These are phyloP conservation scores for Clunio marinus DNA, from an alignment of 2,888 invertebrate species.

Conservation along the genomic window DNA sequence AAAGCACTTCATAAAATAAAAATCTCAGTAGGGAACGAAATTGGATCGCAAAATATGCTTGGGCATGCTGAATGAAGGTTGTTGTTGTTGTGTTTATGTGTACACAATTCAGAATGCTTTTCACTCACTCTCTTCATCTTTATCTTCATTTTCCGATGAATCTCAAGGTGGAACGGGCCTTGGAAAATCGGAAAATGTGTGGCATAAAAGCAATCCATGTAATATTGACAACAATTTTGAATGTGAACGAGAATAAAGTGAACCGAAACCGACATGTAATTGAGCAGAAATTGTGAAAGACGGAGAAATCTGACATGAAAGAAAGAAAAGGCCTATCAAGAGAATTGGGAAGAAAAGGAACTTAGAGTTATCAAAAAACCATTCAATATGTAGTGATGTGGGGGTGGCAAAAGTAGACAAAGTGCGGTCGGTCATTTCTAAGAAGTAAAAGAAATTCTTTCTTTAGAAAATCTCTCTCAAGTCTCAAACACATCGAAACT, in stretches of 20 bases:
- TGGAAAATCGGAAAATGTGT: not conserved
- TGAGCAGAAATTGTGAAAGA: constrained; percentile 18
- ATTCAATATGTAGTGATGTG: too few species aligned
- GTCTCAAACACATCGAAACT: too few species aligned
- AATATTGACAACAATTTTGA: not conserved
- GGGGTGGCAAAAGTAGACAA: not conserved
- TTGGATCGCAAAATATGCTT: constrained; percentile 9
- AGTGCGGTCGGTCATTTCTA: not conserved
- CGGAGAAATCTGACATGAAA: not conserved
- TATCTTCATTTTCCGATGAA: not conserved
- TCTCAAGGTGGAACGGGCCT: not conserved
- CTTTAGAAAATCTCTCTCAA: not conserved
- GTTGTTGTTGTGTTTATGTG: constrained; percentile 2
- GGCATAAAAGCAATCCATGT: constrained; percentile 1
- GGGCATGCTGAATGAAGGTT: not conserved
- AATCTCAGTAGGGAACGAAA: constrained; percentile 13
- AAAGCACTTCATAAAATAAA: constrained; percentile 18
- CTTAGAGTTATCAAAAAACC: not conserved
- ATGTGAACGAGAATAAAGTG: not conserved
- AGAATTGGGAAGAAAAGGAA: not conserved
- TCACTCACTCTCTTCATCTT: too few species aligned
- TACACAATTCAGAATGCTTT: not conserved
- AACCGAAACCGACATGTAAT: not conserved
- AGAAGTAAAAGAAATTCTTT: not conserved
- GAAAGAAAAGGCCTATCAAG: not conserved